phyloP scores from a whole-genome alignment of 2,797 vertebrate species.

The Graptemys geographica region DNA sequence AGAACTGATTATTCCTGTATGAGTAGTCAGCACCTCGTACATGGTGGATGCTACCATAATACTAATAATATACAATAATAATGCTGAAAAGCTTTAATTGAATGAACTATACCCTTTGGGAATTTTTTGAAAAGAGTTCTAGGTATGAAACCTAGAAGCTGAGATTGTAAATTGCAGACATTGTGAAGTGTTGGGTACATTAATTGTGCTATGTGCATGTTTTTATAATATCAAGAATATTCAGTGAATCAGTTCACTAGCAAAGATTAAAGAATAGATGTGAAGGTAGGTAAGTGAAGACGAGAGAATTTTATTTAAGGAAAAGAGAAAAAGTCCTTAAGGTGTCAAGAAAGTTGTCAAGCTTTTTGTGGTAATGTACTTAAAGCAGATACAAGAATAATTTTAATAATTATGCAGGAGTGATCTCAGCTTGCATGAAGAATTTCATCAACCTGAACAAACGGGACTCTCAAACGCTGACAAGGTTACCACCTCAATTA shows the following conservation, averaged over 20 bases:
- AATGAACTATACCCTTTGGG: neutral
- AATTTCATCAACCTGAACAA: neutral
- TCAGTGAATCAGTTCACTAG: neutral
- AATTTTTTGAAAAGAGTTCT: neutral
- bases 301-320: neutral
- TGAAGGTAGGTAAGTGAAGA: neutral
- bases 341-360: neutral
- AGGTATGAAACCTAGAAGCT: neutral
- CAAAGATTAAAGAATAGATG: neutral
- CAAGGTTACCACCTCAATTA: neutral
- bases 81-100: neutral
- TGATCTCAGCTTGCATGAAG: neutral
- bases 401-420: neutral
- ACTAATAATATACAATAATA: neutral
- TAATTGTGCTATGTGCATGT: neutral
- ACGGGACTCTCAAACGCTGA: neutral
- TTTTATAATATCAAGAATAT: slow-evolving; percentile 8
- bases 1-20: neutral
- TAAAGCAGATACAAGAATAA: neutral
- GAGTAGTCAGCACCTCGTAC: neutral
- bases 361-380: neutral
- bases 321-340: neutral
- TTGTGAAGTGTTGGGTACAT: neutral
- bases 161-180: neutral
- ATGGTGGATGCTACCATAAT: neutral